Base-by-base conservation (phyloP, 1,140 invertebrate genomes). In the Drosophila tsacasi region DNA sequence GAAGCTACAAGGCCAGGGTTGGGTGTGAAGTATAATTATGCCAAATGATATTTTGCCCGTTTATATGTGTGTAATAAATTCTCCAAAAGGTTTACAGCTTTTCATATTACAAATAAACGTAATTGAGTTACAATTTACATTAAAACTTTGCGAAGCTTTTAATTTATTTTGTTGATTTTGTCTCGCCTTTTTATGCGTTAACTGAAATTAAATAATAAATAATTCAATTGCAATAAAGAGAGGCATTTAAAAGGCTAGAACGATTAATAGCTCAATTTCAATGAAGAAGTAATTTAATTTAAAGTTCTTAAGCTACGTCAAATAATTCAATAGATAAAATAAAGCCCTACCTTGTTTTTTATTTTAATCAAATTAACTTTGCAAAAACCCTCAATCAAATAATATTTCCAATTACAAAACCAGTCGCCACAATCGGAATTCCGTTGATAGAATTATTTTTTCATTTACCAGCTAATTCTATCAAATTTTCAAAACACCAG, bases 391-490 rank as follows among this genome's bases (percentile, higher is more conserved):
- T 15, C n/a, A 69, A 44, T 69, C n/a, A 35, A 42, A 44, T 35
- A 35, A n/a, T 44, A 44, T 54, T 68, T 68, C n/a, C 66, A 68
- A 54, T 44, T 69, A 68, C 27, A 12, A 55, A 67, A 44, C 19
- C 17, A 6, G 27, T n/a, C 44, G 44, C 67, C 67, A 5, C 67
- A 69, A 74, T 60, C 44, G 25, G 21, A 57, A 46, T 46, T 46
- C 39, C 9, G 49, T 37, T 19, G 2, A 27, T 21, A 19, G 5
- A 27, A 10, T 3, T n/a, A 1, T 8, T 52, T n/a, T 4, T n/a
- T 10, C 1, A 40, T 40, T 35, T 39, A 66, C 42, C 9, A n/a
- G 19, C 25, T 39, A 23, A 39, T 17, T 13, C 13, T 5, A 42
- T 15, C 15, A 5, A n/a, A 59, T 69, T 68, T 65, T 23, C 10